Evolutionary conservation across 2,888 invertebrate species (phyloP).

Genomic region (Rhingia rostrata): DNA sequence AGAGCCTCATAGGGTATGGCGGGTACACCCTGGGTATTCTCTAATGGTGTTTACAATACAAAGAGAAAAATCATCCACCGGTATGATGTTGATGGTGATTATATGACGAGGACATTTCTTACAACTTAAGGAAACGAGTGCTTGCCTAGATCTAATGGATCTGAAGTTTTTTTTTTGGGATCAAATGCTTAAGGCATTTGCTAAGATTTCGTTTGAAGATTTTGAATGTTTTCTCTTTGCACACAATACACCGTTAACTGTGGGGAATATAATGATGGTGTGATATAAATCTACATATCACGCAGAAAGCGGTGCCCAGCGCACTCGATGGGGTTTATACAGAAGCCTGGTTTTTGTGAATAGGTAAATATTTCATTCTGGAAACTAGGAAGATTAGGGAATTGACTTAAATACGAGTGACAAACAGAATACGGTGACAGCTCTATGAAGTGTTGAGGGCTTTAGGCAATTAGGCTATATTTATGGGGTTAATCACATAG

Average conservation of each 20-base stretch:
- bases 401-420: not conserved
- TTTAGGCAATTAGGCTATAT: too few species aligned
- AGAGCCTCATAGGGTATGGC: conserved; percentile 16
- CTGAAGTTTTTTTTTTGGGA: conserved; percentile 8
- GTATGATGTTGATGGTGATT: conserved; percentile 11
- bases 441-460: too few species aligned
- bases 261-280: not conserved
- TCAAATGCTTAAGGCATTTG: conserved; percentile 13
- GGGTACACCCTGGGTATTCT: conserved; percentile 6
- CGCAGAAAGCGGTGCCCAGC: too few species aligned
- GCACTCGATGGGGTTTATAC: too few species aligned
- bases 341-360: too few species aligned
- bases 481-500: too few species aligned
- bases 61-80: conserved; percentile 17
- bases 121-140: not conserved
- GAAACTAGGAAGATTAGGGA: not conserved
- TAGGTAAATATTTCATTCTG: not conserved
- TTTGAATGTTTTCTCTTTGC: conserved; percentile 9
- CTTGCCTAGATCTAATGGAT: conserved; percentile 15
- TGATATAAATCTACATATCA: not conserved
- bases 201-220: conserved; percentile 5
- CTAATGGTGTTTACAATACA: conserved; percentile 12
- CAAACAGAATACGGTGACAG: too few species aligned
- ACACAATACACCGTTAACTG: not conserved
- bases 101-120: conserved; percentile 1